These are phyloP conservation scores for Geothlypis trichas DNA, from an alignment of 2,113 vertebrate genomes.

Conservation along the genomic window DNA sequence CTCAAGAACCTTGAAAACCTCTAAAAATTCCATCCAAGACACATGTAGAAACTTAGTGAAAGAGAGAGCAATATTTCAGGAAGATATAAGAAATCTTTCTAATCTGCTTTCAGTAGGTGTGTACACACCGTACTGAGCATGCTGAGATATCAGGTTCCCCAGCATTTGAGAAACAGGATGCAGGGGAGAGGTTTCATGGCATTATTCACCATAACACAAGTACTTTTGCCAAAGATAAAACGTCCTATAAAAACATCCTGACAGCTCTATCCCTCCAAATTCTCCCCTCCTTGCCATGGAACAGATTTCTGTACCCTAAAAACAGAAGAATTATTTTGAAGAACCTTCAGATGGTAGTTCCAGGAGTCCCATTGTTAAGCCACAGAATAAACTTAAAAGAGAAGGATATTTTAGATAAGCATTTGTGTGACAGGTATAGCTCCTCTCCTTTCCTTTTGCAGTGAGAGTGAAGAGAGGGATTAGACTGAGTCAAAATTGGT, in stretches of 20 bases:
- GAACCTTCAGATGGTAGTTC: not conserved
- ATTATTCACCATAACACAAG: not conserved
- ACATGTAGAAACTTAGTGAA: slow-evolving; percentile 36
- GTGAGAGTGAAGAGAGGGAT: not conserved
- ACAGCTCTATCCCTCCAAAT: not conserved
- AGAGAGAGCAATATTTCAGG: slow-evolving; percentile 13
- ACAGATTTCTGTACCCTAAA: not conserved
- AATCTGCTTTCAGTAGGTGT: not conserved
- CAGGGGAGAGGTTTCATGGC: not conserved
- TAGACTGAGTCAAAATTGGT: not conserved
- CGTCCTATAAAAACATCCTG: not conserved
- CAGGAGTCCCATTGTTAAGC: not conserved
- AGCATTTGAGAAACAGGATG: not conserved
- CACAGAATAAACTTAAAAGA: not conserved
- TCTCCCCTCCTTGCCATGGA: rapidly evolving
- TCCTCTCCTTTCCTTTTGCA: not conserved
- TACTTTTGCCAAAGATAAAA: not conserved
- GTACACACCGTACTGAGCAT: rapidly evolving
- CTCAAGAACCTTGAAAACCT: slow-evolving; percentile 38
- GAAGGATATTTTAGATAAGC: not conserved
- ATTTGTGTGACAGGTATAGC: not conserved
- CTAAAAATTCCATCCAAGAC: slow-evolving; percentile 20
- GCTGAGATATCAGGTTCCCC: not conserved
- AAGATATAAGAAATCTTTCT: not conserved
- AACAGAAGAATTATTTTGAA: not conserved